Conservation (phyloP, 2,888 invertebrate species). For the Cheilosia pagana region DNA sequence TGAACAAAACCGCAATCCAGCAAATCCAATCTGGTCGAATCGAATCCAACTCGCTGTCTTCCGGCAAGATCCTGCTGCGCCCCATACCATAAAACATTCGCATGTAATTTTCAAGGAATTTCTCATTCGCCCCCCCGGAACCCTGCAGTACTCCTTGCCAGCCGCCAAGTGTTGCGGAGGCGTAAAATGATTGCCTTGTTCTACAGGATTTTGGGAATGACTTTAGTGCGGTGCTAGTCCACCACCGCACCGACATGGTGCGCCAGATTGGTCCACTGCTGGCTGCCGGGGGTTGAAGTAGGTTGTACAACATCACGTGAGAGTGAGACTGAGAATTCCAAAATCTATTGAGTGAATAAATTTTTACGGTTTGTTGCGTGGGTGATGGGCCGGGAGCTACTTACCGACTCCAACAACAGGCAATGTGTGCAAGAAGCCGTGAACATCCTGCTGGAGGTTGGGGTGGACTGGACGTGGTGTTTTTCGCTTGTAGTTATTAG, state of each 20-base stretch:
- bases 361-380: conserved; percentile 62
- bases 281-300: not conserved
- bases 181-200: conserved; percentile 69
- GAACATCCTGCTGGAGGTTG: not conserved
- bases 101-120: conserved; percentile 58
- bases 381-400: conserved; percentile 21
- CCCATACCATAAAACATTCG: conserved; percentile 36
- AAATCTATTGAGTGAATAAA: conserved; percentile 64
- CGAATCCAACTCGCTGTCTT: conserved; percentile 40
- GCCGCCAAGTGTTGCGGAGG: conserved; percentile 44
- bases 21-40: conserved; percentile 57
- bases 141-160: not conserved
- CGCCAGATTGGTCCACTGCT: conserved; percentile 34
- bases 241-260: conserved; percentile 35
- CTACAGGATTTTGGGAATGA: conserved; percentile 56
- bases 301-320: conserved; percentile 31
- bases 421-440: conserved; percentile 28
- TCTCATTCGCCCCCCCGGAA: conserved; percentile 7
- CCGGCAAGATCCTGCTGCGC: conserved; percentile 38
- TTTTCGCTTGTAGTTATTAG: conserved; percentile 8
- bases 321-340: too few species aligned
- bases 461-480: not conserved
- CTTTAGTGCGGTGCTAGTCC: conserved; percentile 30
- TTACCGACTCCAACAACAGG: not conserved
- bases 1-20: conserved; percentile 57